phyloP scores from a whole-genome alignment of 2,888 invertebrate species.

The Aphrophora alni region DNA sequence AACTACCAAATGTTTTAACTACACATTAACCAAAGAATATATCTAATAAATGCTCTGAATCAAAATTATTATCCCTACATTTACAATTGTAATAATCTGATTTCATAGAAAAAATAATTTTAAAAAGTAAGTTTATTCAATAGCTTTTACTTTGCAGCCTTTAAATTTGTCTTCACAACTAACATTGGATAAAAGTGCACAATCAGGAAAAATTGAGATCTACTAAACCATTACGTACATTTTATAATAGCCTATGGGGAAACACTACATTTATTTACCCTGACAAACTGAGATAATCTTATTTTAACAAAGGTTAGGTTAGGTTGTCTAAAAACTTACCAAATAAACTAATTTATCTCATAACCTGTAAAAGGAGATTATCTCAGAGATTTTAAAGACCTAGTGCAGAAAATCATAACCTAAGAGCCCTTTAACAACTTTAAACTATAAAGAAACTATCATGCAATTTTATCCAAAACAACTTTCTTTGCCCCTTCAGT shows the following conservation, averaged over 20 bases:
- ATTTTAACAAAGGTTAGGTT: neutral
- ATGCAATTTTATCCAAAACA: conserved; percentile 2
- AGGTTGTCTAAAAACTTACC: neutral
- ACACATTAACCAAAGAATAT: neutral
- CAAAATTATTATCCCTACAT: too few relatives aligned
- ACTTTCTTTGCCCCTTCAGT: neutral
- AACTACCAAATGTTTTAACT: neutral
- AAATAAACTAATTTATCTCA: neutral
- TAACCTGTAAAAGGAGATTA: neutral
- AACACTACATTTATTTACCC: neutral
- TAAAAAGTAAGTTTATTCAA: too few relatives aligned
- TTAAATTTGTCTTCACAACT: too few relatives aligned
- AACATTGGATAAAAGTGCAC: neutral
- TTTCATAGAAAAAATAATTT: too few relatives aligned
- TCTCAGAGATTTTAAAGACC: neutral
- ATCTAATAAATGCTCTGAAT: neutral
- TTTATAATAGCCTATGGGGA: neutral
- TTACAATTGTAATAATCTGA: too few relatives aligned
- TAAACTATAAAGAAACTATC: neutral
- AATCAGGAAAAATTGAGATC: neutral
- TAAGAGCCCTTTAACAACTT: neutral
- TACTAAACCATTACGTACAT: neutral
- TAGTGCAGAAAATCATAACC: neutral
- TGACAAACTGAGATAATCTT: conserved; percentile 4
- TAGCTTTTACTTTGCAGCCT: too few relatives aligned